phyloP scores from a whole-genome alignment of 2,888 invertebrate species.

The Parapristionchus giblindavisi region DNA sequence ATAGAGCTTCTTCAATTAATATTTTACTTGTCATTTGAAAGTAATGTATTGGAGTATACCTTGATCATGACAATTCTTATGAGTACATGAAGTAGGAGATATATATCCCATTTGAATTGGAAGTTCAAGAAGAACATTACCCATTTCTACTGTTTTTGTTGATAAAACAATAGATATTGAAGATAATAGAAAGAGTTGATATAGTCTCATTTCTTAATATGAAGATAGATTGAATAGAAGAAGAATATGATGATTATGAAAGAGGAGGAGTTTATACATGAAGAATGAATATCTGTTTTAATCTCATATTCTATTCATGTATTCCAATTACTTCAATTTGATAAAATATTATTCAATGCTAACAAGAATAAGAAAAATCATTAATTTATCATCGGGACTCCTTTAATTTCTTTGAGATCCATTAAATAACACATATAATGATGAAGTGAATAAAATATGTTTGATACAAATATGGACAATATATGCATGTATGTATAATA shows the following conservation, averaged over 20 bases:
- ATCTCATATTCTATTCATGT: no score
- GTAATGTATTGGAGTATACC: slow-evolving; percentile 33
- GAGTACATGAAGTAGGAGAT: slow-evolving; percentile 46
- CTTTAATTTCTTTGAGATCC: no score
- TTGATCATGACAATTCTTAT: slow-evolving; percentile 45
- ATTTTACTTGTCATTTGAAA: no score
- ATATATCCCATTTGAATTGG: slow-evolving; percentile 47
- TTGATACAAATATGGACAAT: neutral
- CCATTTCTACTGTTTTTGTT: slow-evolving; percentile 16
- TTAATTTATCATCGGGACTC: no score
- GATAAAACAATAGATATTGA: no score
- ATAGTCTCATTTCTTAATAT: no score
- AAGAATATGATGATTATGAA: neutral
- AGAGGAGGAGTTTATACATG: neutral
- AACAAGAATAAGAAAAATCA: no score
- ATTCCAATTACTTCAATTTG: no score
- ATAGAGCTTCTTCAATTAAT: no score
- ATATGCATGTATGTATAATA: neutral
- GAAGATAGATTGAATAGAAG: slow-evolving; percentile 3
- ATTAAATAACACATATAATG: no score
- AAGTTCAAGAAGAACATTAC: slow-evolving; percentile 34
- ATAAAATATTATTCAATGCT: no score
- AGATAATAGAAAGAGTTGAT: no score
- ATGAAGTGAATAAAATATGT: neutral
- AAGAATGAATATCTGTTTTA: neutral